Evolutionary conservation across 2,888 invertebrate genomes (phyloP), one percentile per base, ranked within the genome.

Genomic region (Luperina nickerlii): DNA sequence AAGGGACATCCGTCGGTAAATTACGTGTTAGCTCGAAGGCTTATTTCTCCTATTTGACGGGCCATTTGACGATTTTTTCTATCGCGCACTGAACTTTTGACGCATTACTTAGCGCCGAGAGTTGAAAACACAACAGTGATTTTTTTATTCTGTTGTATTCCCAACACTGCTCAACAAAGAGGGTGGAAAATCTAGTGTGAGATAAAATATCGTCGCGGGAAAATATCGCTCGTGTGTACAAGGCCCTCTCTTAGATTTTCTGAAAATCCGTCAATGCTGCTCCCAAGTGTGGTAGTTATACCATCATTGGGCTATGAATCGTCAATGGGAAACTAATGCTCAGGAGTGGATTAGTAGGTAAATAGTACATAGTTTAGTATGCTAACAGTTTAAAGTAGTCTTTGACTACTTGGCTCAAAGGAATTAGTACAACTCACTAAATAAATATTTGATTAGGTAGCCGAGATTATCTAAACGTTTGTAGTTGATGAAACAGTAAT

Each of bases 341-440:
- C 20, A 51, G 5, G 7, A 63, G 48, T 71, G 20, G 2, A 48
- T 60, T 32, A 60, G 13, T 11, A 48, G 2, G 15, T 38, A 54
- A 70, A 24, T 54, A 70, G 24, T 48, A 45, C 45, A 45, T 11
- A 38, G 18, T 65, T 54, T 54, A 18, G 24, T 48, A 20, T 54
- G 13, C 27, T 45, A 65, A n/a, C 27, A 27, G 9, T 9, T 38
- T 51, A 27, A 73, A 27, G 20, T 2, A 63, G 48, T 48, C 1
- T 70, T 45, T 75, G 45, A 32, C n/a, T 38, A n/a, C 5, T 3
- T 13, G 13, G n/a, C 42, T 76, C 75, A 75, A 65, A 76, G 27
- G n/a, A 57, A 32, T 65, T 20, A 51, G 42, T 45, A n/a, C 20
- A n/a, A 45, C 2, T 27, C 24, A n/a, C 51, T 24, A 5, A 5